phyloP scores from a whole-genome alignment of 2,888 invertebrate genomes.

The Erynnis tages region DNA sequence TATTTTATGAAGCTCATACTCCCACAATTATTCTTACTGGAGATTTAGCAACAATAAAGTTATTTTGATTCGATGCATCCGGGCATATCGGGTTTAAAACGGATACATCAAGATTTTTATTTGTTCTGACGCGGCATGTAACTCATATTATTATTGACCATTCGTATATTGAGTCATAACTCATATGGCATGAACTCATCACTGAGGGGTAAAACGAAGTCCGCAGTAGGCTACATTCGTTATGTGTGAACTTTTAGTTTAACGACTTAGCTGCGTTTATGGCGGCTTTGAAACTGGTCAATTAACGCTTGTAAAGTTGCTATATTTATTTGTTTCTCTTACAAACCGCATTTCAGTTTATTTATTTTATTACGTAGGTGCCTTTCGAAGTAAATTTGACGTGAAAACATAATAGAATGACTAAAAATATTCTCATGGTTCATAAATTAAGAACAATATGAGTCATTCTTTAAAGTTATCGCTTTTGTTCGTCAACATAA shows the following conservation, averaged over 20 bases:
- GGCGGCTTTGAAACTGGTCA: slow-evolving; percentile 1
- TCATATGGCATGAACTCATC: slow-evolving; percentile 22
- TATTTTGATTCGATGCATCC: slow-evolving; percentile 21
- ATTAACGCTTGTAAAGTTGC: background rate
- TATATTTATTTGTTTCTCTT: background rate
- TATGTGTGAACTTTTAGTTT: slow-evolving; percentile 16
- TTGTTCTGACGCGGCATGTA: slow-evolving; percentile 15
- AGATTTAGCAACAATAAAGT: slow-evolving; percentile 17
- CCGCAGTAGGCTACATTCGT: slow-evolving; percentile 10
- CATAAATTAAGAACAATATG: too few relatives aligned
- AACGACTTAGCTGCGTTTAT: slow-evolving; percentile 10
- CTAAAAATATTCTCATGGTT: too few relatives aligned
- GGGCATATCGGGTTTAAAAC: slow-evolving; percentile 23
- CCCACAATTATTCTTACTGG: background rate
- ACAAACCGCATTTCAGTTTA: background rate
- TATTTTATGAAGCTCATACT: too few relatives aligned
- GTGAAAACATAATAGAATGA: too few relatives aligned
- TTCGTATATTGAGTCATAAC: slow-evolving; percentile 25
- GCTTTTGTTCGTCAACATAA: too few relatives aligned
- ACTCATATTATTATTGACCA: slow-evolving; percentile 21
- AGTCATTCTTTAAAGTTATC: too few relatives aligned
- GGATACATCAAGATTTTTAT: slow-evolving; percentile 24
- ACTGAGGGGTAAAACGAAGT: slow-evolving; percentile 4
- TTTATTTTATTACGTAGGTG: background rate
- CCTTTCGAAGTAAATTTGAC: too few relatives aligned